Evolutionary conservation across 1,140 invertebrate genomes (phyloP).

Genomic region (Eumeta japonica): DNA sequence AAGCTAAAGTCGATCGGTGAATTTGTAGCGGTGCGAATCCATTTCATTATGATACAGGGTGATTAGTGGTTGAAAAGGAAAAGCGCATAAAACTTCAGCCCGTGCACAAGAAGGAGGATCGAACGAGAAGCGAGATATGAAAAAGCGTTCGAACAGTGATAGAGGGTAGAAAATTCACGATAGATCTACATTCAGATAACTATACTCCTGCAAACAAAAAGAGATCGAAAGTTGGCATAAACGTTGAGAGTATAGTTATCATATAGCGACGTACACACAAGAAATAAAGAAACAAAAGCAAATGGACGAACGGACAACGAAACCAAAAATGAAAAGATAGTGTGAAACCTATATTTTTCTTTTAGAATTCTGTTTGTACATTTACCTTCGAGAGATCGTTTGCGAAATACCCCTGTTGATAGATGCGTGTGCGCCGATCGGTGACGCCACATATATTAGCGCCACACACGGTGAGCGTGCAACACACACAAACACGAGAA

Average conservation of each 20-base stretch:
- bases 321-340: slow-evolving; percentile 33
- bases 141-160: slow-evolving; percentile 53
- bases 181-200: slow-evolving; percentile 31
- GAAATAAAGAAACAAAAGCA: slow-evolving; percentile 14
- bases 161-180: slow-evolving; percentile 36
- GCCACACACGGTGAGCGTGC: slow-evolving; percentile 58
- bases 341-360: slow-evolving; percentile 42
- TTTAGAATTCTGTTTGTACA: slow-evolving; percentile 46
- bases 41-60: slow-evolving; percentile 52
- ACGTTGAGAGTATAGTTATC: slow-evolving; percentile 37
- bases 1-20: too few relatives aligned
- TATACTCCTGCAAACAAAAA: slow-evolving; percentile 27
- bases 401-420: slow-evolving; percentile 81
- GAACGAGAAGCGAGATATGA: slow-evolving; percentile 51
- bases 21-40: too few relatives aligned
- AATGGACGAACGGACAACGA: slow-evolving; percentile 10
- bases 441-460: slow-evolving; percentile 46
- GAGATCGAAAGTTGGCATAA: too few relatives aligned
- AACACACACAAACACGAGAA: slow-evolving; percentile 60
- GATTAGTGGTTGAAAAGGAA: too few relatives aligned
- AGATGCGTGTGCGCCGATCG: slow-evolving; percentile 40
- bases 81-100: slow-evolving; percentile 51
- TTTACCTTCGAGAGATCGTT: slow-evolving; percentile 89
- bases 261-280: slow-evolving; percentile 22
- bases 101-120: slow-evolving; percentile 51